A percentile compares a stretch with the other conserved stretches of the same genome.
Evolutionary conservation across 2,797 vertebrate species (phyloP).

Genomic region (Chelmon rostratus): DNA sequence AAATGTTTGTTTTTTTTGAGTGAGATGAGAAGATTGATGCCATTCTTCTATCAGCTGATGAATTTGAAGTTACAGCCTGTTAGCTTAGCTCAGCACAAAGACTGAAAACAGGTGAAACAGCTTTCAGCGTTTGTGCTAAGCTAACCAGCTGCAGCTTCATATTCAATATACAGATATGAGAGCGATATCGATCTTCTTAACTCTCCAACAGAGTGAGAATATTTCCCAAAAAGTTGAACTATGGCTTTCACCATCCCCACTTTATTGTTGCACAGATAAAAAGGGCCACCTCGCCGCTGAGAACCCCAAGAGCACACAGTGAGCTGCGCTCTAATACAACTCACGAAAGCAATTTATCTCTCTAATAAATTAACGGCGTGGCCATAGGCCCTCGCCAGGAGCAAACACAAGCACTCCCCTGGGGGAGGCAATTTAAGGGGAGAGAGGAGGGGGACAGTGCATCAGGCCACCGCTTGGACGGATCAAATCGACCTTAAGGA

Average conservation of each 20-base stretch:
- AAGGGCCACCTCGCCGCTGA: slow-evolving; percentile 27
- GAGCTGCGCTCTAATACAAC: slow-evolving; percentile 59
- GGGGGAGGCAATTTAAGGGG: slow-evolving; percentile 78
- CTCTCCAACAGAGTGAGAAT: not conserved
- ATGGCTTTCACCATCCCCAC: slow-evolving; percentile 26
- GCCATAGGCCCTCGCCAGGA: slow-evolving; percentile 64
- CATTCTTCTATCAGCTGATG: too few species aligned
- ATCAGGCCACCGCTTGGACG: slow-evolving; percentile 61
- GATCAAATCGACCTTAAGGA: slow-evolving; percentile 81
- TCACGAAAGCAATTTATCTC: slow-evolving; percentile 80
- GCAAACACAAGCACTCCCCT: slow-evolving; percentile 82
- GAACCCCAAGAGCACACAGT: slow-evolving; percentile 14
- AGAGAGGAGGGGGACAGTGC: slow-evolving; percentile 56
- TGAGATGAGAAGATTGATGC: not conserved
- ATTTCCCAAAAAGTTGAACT: slow-evolving; percentile 33
- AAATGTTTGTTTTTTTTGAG: not conserved
- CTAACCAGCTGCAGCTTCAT: slow-evolving; percentile 2
- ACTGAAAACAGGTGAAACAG: not conserved
- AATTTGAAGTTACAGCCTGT: not conserved
- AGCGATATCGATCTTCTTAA: not conserved
- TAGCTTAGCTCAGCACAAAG: slow-evolving; percentile 8
- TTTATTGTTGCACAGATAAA: slow-evolving; percentile 48
- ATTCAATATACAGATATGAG: slow-evolving; percentile 21
- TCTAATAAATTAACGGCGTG: slow-evolving; percentile 82
- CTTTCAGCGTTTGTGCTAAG: not conserved